Evolutionary conservation across 30 jellyfish, hydroid and myxozoan genomes (phyloP).

Genomic region (Cassiopea andromeda): DNA sequence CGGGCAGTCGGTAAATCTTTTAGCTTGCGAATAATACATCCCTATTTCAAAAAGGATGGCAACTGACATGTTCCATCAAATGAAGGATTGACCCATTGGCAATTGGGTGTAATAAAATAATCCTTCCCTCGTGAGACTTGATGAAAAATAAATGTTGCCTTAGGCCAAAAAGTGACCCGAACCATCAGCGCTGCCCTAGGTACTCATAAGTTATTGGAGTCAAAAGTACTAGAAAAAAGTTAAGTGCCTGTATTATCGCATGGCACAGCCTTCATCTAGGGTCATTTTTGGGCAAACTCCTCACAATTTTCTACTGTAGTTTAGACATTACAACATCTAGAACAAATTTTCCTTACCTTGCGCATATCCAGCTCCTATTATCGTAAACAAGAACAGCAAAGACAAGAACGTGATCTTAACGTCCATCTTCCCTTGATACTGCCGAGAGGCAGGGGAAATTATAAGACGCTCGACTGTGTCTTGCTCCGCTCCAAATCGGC

Average conservation of each 20-base stretch:
- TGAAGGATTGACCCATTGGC: not conserved
- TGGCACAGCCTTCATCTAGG: too few species aligned
- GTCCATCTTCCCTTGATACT: constrained; percentile 77
- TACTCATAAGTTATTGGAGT: not conserved
- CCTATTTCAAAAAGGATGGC: too few species aligned
- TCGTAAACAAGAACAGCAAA: constrained; percentile 29
- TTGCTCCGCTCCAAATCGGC: constrained; percentile 64
- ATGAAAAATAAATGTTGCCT: constrained; percentile 15
- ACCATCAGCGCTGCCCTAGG: not conserved
- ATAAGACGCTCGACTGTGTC: constrained; percentile 74
- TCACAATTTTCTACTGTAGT: not conserved
- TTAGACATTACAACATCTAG: not conserved
- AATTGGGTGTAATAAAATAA: too few species aligned
- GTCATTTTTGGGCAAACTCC: not conserved
- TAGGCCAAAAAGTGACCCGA: constrained; percentile 33
- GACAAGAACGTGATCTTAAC: constrained; percentile 45
- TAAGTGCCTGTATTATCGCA: too few species aligned
- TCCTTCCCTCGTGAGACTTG: not conserved
- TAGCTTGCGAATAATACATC: too few species aligned
- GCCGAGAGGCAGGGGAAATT: constrained; percentile 77
- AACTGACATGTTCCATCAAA: too few species aligned
- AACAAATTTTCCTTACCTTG: constrained; percentile 7
- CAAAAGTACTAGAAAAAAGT: not conserved
- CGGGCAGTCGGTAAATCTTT: too few species aligned
- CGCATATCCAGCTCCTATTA: constrained; percentile 14